phyloP scores from a whole-genome alignment of 2,113 vertebrate genomes.

The Neofelis nebulosa region DNA sequence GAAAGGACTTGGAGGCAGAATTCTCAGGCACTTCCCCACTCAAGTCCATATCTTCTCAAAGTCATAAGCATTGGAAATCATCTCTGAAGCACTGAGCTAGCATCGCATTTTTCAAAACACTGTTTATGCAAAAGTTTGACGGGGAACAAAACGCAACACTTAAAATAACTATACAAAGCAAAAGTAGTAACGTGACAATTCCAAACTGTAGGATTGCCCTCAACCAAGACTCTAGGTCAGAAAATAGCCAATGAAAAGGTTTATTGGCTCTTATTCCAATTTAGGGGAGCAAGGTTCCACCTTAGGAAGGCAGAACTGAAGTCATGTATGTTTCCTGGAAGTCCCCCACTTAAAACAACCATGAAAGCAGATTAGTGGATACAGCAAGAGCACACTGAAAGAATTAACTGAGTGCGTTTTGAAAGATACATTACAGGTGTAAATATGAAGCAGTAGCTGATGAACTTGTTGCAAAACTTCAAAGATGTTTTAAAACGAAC shows the following conservation, averaged over 20 bases:
- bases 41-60: background rate
- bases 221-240: background rate
- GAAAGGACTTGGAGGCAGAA: background rate
- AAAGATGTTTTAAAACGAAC: background rate
- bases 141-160: background rate
- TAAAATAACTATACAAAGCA: background rate
- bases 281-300: background rate
- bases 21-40: background rate
- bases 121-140: background rate
- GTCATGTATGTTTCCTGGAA: background rate
- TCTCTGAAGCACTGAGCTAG: background rate
- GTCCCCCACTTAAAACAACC: background rate
- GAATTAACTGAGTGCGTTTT: background rate
- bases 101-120: background rate
- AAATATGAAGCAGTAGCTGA: background rate
- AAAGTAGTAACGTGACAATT: background rate
- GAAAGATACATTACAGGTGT: background rate
- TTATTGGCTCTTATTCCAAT: background rate
- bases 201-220: background rate
- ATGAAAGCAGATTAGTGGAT: background rate
- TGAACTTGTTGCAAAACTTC: background rate
- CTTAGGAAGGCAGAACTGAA: background rate
- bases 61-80: background rate
- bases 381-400: background rate
- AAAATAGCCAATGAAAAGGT: background rate